Evolutionary conservation across 2,113 vertebrate genomes (phyloP), one percentile per base, ranked within the genome.

Genomic region (Epinephelus lanceolatus): DNA sequence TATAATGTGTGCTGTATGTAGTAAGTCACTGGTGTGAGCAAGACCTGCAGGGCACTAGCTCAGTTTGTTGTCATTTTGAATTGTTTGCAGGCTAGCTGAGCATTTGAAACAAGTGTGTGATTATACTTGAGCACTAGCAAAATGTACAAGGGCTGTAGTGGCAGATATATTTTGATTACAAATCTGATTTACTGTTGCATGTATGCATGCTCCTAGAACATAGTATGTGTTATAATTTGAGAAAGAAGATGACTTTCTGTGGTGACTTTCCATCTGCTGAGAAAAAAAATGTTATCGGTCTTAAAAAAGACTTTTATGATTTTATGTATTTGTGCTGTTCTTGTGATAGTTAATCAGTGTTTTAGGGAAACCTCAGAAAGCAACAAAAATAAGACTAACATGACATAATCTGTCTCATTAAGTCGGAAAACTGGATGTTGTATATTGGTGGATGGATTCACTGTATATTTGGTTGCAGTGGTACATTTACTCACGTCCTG

Each of bases 41-140:
- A 47, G 37, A 68, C 33, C 66, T 71, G 25, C 25, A 30, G 9
- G 47, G 3, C 37, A 21, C n/a, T 40, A 2, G 30, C 77, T 23
- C 63, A 19, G 52, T 69, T 69, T 51, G 27, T 19, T 81, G 45
- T n/a, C 51, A 30, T 73, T 74, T 74, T 78, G 19, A 67, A 76
- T 68, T n/a, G 2, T 69, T 40, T 23, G n/a, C 6, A 69, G 25
- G 65, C 45, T 15, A 72, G 12, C 37, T 69, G 61, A 77, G 40
- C 30, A 1, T 68, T 67, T 82, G 11, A 62, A 74, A 78, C 69
- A 67, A 63, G 68, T 6, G 78, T 81, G 59, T 55, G 33, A 25
- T 71, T 75, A 25, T 76, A 73, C 49, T 56, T 27, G 27, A 63
- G 18, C 70, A 59, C 30, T 57, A 2, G 37, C 23, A 57, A 55